Evolutionary conservation across 30 jellyfish, hydroid and myxozoan genomes (phyloP).

Genomic region (Hydractinia symbiolongicarpus): DNA sequence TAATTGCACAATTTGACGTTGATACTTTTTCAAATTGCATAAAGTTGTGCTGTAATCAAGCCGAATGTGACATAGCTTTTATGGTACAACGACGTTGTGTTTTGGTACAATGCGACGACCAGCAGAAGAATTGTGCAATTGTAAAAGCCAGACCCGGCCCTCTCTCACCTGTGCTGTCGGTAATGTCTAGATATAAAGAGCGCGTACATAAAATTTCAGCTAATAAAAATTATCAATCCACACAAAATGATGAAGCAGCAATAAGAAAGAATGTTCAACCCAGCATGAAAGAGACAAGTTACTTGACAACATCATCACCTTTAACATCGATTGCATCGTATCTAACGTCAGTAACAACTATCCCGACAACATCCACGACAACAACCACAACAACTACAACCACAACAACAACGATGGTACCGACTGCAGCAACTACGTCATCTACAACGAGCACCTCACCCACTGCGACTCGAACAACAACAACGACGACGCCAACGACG

Average conservation of each 20-base stretch:
- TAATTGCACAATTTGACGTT: slow-evolving; percentile 42
- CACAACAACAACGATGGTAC: background rate
- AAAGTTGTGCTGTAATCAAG: slow-evolving; percentile 37
- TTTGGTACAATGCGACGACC: slow-evolving; percentile 36
- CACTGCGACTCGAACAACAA: slow-evolving; percentile 16
- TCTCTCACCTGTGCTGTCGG: too few relatives aligned
- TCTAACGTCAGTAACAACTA: slow-evolving; percentile 18
- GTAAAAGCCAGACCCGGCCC: too few relatives aligned
- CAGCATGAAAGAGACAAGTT: too few relatives aligned
- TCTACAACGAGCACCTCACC: slow-evolving; percentile 17
- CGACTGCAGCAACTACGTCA: slow-evolving; percentile 16
- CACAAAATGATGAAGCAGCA: background rate
- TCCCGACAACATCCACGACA: slow-evolving; percentile 18
- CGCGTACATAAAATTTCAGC: too few relatives aligned
- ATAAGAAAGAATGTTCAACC: background rate
- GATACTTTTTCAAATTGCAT: slow-evolving; percentile 26
- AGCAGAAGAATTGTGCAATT: slow-evolving; percentile 8
- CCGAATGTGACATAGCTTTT: slow-evolving; percentile 57
- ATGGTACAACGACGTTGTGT: slow-evolving; percentile 49
- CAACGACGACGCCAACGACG: background rate
- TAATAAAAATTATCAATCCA: too few relatives aligned
- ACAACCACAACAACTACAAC: slow-evolving; percentile 13
- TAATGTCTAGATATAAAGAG: too few relatives aligned
- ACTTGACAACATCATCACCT: slow-evolving; percentile 16
- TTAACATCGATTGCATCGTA: background rate